These are phyloP conservation scores for Exaiptasia diaphana DNA, from an alignment of 64 coral and sea anemone genomes.

Conservation along the genomic window DNA sequence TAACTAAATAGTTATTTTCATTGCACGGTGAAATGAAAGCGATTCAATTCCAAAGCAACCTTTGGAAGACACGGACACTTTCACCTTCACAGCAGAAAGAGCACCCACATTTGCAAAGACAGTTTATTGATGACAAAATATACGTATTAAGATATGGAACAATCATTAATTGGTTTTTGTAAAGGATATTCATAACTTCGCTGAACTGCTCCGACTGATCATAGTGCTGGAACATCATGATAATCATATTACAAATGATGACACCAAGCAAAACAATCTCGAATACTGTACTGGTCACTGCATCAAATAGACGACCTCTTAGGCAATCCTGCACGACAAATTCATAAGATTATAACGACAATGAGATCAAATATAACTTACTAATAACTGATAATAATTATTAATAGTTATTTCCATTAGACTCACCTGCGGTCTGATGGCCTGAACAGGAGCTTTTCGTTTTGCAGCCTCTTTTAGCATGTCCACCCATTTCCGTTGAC, in stretches of 20 bases:
- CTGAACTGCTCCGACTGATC: constrained; percentile 31
- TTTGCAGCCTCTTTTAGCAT: constrained; percentile 85
- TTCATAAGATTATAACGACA: background rate
- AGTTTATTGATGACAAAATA: too few species aligned
- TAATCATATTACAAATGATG: constrained; percentile 61
- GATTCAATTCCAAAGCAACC: too few species aligned
- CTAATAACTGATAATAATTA: background rate
- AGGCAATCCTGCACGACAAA: constrained; percentile 26
- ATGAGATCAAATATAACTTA: background rate
- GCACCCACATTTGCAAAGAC: too few species aligned
- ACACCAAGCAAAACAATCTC: constrained; percentile 67
- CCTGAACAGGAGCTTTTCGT: constrained; percentile 22
- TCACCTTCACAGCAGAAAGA: too few species aligned
- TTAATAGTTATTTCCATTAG: background rate
- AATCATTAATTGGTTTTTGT: too few species aligned
- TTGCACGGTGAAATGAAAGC: too few species aligned
- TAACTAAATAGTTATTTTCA: too few species aligned
- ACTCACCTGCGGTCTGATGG: constrained; percentile 47
- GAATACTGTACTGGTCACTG: constrained; percentile 47
- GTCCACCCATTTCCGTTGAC: constrained; percentile 80
- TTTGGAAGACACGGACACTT: too few species aligned
- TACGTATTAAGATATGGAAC: too few species aligned
- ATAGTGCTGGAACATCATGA: constrained; percentile 85
- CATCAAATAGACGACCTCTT: constrained; percentile 32
- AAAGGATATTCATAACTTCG: constrained; percentile 75